Evolutionary conservation across 2,888 invertebrate species (phyloP), one percentile per base, ranked within the genome.

Genomic region (Acleris laterana): DNA sequence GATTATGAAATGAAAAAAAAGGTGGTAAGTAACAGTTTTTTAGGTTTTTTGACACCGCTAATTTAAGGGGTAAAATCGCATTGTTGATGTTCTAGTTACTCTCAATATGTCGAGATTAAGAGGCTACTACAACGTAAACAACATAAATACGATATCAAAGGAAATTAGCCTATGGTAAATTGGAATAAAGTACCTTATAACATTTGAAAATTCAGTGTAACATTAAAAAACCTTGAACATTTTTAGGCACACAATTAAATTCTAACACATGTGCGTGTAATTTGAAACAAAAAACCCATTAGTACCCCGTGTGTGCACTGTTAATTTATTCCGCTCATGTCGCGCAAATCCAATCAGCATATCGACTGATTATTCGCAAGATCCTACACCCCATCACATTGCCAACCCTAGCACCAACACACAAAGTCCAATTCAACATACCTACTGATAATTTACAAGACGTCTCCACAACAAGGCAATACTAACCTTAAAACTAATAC

Each of bases 341-440:
- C 73, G 79, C 73, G 82, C 74, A 84, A 88, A 91, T 91, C 87
- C 90, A 90, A 92, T 91, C 90, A 91, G 84, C 89, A 91, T 91
- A 91, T 86, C 91, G 90, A 88, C 81, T 61, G 60, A 55, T 56
- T 55, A 65, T 56, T 50, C 53, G 48, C 28, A 56, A 62, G 62
- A 62, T 56, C 20, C 19, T 6, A 1, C 0, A 19, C 0, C 19
- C 3, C 48, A 28, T 20, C 1, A 17, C 3, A 20, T 19, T 49
- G 16, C 6, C n/a, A 42, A 20, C 48, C n/a, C 13, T 67, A 53
- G 38, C 38, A 38, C 38, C 38, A 3, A 38, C 38, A 38, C 38
- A 38, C 38, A 38, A 84, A 88, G 91, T 91, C 87, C 90, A 90
- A 92, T 91, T 38, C 38, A 13, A 38, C 38, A 38, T 38, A 38